Evolutionary conservation across 2,113 vertebrate species (phyloP), one percentile per base, ranked within the genome.

Genomic region (Labrus mixtus): DNA sequence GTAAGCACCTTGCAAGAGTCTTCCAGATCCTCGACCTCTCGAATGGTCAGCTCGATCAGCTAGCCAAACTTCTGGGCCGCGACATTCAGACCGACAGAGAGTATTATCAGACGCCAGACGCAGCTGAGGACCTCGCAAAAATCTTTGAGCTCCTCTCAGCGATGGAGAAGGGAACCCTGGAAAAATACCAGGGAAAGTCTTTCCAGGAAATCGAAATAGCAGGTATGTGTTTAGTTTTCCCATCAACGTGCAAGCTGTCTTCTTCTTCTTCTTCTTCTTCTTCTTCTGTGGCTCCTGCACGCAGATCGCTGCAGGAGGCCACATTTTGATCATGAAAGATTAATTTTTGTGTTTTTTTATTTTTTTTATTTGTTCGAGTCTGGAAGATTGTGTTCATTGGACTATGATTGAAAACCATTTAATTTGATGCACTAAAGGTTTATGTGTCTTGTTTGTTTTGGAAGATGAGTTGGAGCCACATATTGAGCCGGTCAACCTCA

Each of bases 181-280:
- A 74, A 0, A 51, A 9, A 15, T 85, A 85, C 0, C 25, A 91
- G 22, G 91, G 92, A 8, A 93, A 91, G 58, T 65, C 85, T 8
- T 43, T 92, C 0, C 68, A 91, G 69, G 88, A 93, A 48, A 90
- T 90, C 45, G 79, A 68, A 25, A 50, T 89, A 78, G 63, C 85
- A 85, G 87, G 89, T 92, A 72, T 61, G 86, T 45, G 59, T 16
- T 50, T 4, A 36, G 1, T 54, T 20, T 2, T 4, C 10, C 37
- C 8, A 3, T 19, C 48, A 20, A 33, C 17, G 39, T 1, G 23
- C 15, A 33, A 33, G 29, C 29, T 6, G 29, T 6, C 29, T 33
- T 33, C 29, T 33, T 6, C 6, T 33, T 33, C 29, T 33, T 6
- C 6, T 33, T 3, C 29, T 33, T 33, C 29, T 25, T 25, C 25